phyloP scores from a whole-genome alignment of 2,797 vertebrate genomes.

The Knipowitschia caucasica region DNA sequence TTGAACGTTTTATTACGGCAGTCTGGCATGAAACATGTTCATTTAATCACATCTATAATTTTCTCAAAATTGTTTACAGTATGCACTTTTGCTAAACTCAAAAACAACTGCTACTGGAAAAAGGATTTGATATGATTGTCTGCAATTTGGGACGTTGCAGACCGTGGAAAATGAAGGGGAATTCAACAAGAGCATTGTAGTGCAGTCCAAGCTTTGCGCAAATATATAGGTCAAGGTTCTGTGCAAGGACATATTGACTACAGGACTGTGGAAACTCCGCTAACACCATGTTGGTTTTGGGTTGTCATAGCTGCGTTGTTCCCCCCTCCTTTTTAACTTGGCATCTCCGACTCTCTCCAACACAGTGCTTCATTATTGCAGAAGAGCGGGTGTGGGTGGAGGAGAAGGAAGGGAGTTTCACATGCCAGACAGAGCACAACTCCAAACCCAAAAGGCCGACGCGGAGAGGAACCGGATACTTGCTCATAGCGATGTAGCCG shows the following conservation, averaged over 20 bases:
- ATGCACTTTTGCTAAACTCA: too few species aligned
- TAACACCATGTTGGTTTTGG: constrained; percentile 23
- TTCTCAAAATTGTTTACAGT: too few species aligned
- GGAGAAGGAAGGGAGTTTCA: constrained; percentile 45
- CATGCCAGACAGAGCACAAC: constrained; percentile 31
- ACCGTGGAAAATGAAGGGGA: neutral
- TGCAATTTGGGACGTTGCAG: neutral
- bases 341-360: constrained; percentile 25
- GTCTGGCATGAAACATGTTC: too few species aligned
- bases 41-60: too few species aligned
- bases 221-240: constrained; percentile 11
- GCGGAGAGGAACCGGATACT: constrained; percentile 40
- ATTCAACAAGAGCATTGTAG: neutral
- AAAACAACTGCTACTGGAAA: too few species aligned
- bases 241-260: constrained; percentile 7
- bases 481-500: constrained; percentile 44
- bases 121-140: neutral
- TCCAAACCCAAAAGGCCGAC: constrained; percentile 40
- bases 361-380: constrained; percentile 39
- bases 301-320: constrained; percentile 15
- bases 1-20: too few species aligned
- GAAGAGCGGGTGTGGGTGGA: constrained; percentile 43
- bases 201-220: neutral
- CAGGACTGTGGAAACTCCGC: constrained; percentile 14
- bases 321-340: constrained; percentile 28